These are phyloP conservation scores for Anthrax anthrax DNA, from an alignment of 2,888 invertebrate genomes.

Conservation along the genomic window DNA sequence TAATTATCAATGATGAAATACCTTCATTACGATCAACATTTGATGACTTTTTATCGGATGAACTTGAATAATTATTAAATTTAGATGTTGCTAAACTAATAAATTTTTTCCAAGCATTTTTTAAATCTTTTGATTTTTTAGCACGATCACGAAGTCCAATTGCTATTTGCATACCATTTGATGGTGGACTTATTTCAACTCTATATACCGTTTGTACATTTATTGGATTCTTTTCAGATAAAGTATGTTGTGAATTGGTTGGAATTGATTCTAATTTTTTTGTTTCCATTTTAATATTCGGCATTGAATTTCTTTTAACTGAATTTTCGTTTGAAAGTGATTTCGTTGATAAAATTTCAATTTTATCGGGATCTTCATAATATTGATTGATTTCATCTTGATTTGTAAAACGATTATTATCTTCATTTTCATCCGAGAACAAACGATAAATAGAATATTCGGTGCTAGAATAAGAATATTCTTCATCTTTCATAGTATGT, in stretches of 20 bases:
- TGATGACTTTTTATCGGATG: not conserved
- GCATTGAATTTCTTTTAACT: not conserved
- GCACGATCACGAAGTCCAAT: constrained; percentile 33
- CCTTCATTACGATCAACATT: constrained; percentile 22
- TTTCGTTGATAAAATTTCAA: constrained; percentile 29
- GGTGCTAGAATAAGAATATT: not conserved
- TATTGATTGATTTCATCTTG: not conserved
- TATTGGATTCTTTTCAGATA: not conserved
- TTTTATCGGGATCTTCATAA: constrained; percentile 23
- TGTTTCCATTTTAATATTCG: not conserved
- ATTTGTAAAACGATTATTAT: not conserved
- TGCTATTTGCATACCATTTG: constrained; percentile 35
- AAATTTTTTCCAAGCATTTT: constrained; percentile 35
- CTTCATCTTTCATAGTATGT: not conserved
- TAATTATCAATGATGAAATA: constrained; percentile 28
- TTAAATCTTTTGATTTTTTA: constrained; percentile 34
- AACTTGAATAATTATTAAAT: constrained; percentile 18
- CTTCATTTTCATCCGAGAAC: not conserved
- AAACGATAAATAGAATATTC: not conserved
- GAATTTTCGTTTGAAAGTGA: constrained; percentile 22
- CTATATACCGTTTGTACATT: constrained; percentile 32
- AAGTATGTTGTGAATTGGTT: constrained; percentile 1
- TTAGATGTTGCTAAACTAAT: constrained; percentile 33
- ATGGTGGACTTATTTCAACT: constrained; percentile 30
- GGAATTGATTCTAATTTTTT: constrained; percentile 11